phyloP scores from a whole-genome alignment of 2,888 invertebrate species.

The Machimus rusticus region DNA sequence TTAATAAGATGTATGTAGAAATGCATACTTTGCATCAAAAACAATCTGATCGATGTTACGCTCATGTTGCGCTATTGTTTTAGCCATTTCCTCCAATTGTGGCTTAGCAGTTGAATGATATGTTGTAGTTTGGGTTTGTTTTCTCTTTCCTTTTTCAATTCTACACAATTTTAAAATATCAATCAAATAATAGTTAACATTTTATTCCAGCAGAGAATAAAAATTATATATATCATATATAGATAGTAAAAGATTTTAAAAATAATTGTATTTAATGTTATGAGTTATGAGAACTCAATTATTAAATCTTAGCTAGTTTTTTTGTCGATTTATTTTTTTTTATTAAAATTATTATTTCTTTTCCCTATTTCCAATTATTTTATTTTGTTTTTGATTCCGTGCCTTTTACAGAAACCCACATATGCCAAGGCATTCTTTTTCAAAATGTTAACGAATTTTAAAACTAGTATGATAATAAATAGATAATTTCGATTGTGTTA shows the following conservation, averaged over 20 bases:
- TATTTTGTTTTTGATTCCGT: too few species aligned
- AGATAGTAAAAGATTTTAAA: too few species aligned
- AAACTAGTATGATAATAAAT: background rate
- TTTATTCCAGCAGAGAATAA: background rate
- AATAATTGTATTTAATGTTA: too few species aligned
- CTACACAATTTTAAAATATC: background rate
- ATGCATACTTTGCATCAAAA: slow-evolving; percentile 53
- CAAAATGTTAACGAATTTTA: background rate
- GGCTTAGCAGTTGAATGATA: background rate
- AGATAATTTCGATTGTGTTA: too few species aligned
- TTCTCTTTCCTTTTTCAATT: background rate
- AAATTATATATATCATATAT: background rate
- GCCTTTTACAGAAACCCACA: too few species aligned
- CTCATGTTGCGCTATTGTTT: slow-evolving; percentile 51
- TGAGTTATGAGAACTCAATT: too few species aligned
- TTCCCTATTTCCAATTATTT: too few species aligned
- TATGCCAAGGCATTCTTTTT: too few species aligned
- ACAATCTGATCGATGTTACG: slow-evolving; percentile 54
- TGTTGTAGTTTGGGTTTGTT: background rate
- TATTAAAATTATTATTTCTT: too few species aligned
- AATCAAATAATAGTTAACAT: background rate
- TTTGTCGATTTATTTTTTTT: too few species aligned
- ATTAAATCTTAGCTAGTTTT: too few species aligned
- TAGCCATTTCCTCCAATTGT: slow-evolving; percentile 47
- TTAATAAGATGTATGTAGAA: background rate